A percentile compares a stretch with the other conserved stretches of the same genome.
Evolutionary conservation across 2,888 invertebrate genomes (phyloP).

Genomic region (Sinohyriopsis cumingii): DNA sequence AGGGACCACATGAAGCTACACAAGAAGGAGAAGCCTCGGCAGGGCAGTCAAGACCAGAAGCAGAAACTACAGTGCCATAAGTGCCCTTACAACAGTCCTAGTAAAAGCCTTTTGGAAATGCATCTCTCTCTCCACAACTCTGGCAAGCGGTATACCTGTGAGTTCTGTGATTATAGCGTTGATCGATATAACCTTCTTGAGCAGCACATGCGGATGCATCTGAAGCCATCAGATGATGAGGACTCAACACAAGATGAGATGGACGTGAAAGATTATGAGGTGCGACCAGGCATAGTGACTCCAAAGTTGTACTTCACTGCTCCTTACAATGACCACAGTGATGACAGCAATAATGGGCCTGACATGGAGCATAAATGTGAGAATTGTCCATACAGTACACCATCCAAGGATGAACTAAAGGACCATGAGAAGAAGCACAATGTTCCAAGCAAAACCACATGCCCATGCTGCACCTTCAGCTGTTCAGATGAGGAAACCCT

Average conservation of each 20-base stretch:
- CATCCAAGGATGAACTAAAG: conserved; percentile 47
- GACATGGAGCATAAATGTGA: conserved; percentile 54
- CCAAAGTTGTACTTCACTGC: conserved; percentile 44
- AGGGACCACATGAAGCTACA: conserved; percentile 53
- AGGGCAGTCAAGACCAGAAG: conserved; percentile 14
- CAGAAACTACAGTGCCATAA: conserved; percentile 39
- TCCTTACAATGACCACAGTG: conserved; percentile 29
- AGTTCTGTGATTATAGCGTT: conserved; percentile 47
- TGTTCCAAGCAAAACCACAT: conserved; percentile 39
- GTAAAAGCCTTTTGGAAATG: conserved; percentile 36
- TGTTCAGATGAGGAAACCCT: conserved; percentile 45
- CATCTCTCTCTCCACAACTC: conserved; percentile 51
- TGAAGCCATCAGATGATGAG: conserved; percentile 27
- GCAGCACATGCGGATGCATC: conserved; percentile 42
- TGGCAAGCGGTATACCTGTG: conserved; percentile 44
- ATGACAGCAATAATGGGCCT: conserved; percentile 28
- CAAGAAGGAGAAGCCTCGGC: conserved; percentile 30
- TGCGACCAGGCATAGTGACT: conserved; percentile 35
- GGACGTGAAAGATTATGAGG: conserved; percentile 25
- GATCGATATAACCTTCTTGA: conserved; percentile 34
- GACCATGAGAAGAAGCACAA: conserved; percentile 55
- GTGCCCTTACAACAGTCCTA: conserved; percentile 51
- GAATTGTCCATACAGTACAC: conserved; percentile 60
- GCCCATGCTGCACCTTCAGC: conserved; percentile 63
- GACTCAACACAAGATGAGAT: conserved; percentile 29